Conservation (phyloP, 2,113 vertebrate genomes). For the Blennius ocellaris region DNA sequence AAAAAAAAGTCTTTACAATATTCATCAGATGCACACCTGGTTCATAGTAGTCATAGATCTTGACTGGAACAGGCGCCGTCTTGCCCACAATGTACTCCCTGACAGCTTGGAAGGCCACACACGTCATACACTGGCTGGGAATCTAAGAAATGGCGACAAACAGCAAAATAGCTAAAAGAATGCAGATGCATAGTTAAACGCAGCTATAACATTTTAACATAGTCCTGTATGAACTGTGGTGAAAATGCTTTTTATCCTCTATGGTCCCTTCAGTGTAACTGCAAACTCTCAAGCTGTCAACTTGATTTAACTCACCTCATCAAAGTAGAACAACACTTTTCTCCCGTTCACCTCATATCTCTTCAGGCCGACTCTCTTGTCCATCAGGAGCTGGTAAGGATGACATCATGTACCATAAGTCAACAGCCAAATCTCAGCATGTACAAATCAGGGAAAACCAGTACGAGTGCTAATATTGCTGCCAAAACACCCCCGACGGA, state of each 20-base stretch:
- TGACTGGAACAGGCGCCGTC: conserved; percentile 92
- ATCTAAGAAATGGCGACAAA: conserved; percentile 81
- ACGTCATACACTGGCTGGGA: conserved; percentile 93
- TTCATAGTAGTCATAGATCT: conserved; percentile 95
- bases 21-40: conserved; percentile 84
- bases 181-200: not conserved
- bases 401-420: not conserved
- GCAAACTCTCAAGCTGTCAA: not conserved
- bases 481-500: too few species aligned
- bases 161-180: conserved; percentile 1
- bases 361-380: conserved; percentile 91
- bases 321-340: conserved; percentile 94
- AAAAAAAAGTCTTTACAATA: conserved; percentile 57
- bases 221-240: not conserved
- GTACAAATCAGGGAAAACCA: not conserved
- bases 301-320: conserved; percentile 85
- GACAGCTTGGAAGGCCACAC: conserved; percentile 89
- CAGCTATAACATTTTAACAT: not conserved
- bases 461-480: too few species aligned
- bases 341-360: conserved; percentile 90
- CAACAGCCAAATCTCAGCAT: not conserved
- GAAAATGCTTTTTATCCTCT: conserved; percentile 1
- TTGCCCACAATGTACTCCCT: conserved; percentile 94
- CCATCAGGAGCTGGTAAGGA: conserved; percentile 86
- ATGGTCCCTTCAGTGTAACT: not conserved